Conservation (phyloP, 2,888 invertebrate genomes). For the Autographa pulchrina region DNA sequence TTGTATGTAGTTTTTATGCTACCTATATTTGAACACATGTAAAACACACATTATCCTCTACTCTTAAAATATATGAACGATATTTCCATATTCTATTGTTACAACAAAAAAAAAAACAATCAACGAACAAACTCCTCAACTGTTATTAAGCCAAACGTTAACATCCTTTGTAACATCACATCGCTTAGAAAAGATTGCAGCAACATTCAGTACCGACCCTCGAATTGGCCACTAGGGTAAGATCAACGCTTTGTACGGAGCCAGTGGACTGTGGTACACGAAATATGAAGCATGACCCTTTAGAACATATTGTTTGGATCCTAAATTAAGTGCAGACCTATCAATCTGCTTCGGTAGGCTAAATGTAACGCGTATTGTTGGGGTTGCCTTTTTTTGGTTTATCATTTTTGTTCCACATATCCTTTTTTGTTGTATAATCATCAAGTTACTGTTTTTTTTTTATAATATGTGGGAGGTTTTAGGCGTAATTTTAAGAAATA, state of each 20-base stretch:
- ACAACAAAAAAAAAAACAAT: not conserved
- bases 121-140: conserved; percentile 26
- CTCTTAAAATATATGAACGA: no score
- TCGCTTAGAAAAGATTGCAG: conserved; percentile 59
- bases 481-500: no score
- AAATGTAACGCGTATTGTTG: not conserved
- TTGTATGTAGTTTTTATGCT: no score
- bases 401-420: no score
- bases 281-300: conserved; percentile 21
- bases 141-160: conserved; percentile 51
- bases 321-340: not conserved
- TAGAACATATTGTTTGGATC: not conserved
- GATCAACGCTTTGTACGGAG: conserved; percentile 41
- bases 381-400: no score
- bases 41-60: no score
- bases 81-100: not conserved
- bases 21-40: no score
- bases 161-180: conserved; percentile 51
- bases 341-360: not conserved
- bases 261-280: conserved; percentile 28
- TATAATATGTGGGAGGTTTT: no score
- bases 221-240: conserved; percentile 49
- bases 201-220: conserved; percentile 33
- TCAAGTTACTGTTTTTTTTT: no score
- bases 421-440: no score